Conservation (phyloP, 2,888 invertebrate species). For the Clistopyga incitator region DNA sequence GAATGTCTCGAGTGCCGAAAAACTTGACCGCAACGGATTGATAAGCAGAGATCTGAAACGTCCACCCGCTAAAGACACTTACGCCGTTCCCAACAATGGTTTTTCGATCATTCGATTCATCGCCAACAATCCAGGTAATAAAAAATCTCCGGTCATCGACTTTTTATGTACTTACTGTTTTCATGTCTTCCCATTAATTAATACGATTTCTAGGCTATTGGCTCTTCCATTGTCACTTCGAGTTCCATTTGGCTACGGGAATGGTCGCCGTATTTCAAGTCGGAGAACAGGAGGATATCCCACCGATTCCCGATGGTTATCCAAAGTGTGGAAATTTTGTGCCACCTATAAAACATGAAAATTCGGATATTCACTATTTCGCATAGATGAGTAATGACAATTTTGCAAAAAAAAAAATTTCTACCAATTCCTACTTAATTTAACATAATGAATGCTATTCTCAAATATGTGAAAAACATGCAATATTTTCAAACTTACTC, state of each 20-base stretch:
- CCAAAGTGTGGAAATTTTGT: conserved; percentile 72
- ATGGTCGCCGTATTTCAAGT: conserved; percentile 76
- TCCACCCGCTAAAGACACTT: conserved; percentile 93
- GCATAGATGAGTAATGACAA: no score
- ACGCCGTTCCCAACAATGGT: conserved; percentile 95
- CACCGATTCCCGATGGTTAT: conserved; percentile 72
- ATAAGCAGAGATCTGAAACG: conserved; percentile 89
- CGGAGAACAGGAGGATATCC: conserved; percentile 71
- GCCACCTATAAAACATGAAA: conserved; percentile 47
- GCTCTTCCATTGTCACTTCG: conserved; percentile 78
- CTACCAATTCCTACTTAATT: no score
- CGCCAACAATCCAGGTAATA: conserved; percentile 93
- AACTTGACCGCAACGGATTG: conserved; percentile 91
- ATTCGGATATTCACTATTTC: no score
- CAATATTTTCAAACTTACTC: no score
- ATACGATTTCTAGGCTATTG: conserved; percentile 74
- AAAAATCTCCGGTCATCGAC: background rate
- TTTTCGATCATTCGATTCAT: conserved; percentile 93
- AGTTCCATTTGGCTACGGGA: conserved; percentile 74
- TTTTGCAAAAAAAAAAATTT: no score
- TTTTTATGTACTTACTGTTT: background rate
- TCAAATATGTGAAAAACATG: no score
- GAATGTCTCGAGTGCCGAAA: conserved; percentile 87
- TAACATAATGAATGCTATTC: no score
- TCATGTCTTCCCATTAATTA: conserved; percentile 32